Percentiles rank a stretch among this genome's conserved stretches.
Conservation (phyloP, 2,888 invertebrate species). For the Megastigmus dorsalis region DNA sequence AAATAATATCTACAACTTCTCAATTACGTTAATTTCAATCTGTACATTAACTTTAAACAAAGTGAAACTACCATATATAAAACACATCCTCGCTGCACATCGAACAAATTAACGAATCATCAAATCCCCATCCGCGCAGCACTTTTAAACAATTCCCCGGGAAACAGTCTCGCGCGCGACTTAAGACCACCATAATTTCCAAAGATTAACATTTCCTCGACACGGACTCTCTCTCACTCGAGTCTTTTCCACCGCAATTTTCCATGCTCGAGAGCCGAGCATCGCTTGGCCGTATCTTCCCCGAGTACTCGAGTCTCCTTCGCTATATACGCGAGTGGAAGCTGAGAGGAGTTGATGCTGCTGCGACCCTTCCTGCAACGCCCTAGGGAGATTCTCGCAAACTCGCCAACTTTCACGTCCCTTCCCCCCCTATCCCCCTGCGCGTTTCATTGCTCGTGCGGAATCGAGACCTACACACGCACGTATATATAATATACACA, state of each 20-base stretch:
- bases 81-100: too few species aligned
- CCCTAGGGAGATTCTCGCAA: conserved; percentile 53
- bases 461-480: not conserved
- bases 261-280: conserved; percentile 36
- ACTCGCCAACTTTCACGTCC: conserved; percentile 41
- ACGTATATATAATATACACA: too few species aligned
- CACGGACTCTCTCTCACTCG: too few species aligned
- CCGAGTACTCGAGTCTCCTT: not conserved
- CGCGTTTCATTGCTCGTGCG: conserved; percentile 3
- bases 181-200: conserved; percentile 20
- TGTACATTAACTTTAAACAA: too few species aligned
- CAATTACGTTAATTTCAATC: too few species aligned
- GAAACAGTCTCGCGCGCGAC: too few species aligned
- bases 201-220: conserved; percentile 47
- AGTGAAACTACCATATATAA: too few species aligned
- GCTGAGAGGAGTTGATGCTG: too few species aligned
- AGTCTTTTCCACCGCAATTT: conserved; percentile 41
- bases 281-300: conserved; percentile 7
- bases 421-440: not conserved
- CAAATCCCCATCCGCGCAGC: too few species aligned
- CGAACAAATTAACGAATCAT: too few species aligned
- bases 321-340: not conserved
- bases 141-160: not conserved
- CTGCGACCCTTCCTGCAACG: conserved; percentile 29
- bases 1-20: too few species aligned